Evolutionary conservation across 1,140 invertebrate genomes (phyloP), one percentile per base, ranked within the genome.

Genomic region (Heliconius hewitsoni): DNA sequence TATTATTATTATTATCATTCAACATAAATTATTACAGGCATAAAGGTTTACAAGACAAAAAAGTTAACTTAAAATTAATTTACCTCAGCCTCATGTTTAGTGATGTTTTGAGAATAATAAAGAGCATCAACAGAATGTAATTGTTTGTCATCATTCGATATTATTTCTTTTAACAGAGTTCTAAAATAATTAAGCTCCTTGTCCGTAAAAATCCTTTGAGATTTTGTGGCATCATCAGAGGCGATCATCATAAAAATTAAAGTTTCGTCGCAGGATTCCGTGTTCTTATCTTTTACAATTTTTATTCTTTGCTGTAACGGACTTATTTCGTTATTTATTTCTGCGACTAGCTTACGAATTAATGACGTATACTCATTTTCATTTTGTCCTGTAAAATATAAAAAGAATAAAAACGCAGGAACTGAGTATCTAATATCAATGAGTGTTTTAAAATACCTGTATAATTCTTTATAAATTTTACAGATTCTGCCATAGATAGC

Each of bases 121-220:
- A 66, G 60, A 27, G 60, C 60, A 16, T 66, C 23, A 13, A 30
- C 9, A 27, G 27, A 27, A 1, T 89, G 83, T 19, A 94, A 84
- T 80, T 94, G 87, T 78, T 91, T 84, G 11, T 85, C 85, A 27
- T 90, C 91, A 50, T 86, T 93, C 3, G 83, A 88, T 84, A 94
- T 89, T 23, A 94, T 92, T 71, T 93, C 80, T 72, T 93, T 90
- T 42, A 95, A 82, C 1, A 95, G 71, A 1, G 90, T 57, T 79
- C 92, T 89, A 60, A 93, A 95, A 79, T 88, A 93, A 60, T 91
- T 90, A 8, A 94, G 72, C 73, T 94, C 91, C 16, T 79, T 82
- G 8, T 87, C 74, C 8, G 84, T 83, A 75, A 92, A 91, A 4
- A 90, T 34, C 80, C 87, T 91, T 78, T 94, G 93, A n/a, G 91